Conservation (phyloP, 2,113 vertebrate genomes). For the Hippolais icterina region DNA sequence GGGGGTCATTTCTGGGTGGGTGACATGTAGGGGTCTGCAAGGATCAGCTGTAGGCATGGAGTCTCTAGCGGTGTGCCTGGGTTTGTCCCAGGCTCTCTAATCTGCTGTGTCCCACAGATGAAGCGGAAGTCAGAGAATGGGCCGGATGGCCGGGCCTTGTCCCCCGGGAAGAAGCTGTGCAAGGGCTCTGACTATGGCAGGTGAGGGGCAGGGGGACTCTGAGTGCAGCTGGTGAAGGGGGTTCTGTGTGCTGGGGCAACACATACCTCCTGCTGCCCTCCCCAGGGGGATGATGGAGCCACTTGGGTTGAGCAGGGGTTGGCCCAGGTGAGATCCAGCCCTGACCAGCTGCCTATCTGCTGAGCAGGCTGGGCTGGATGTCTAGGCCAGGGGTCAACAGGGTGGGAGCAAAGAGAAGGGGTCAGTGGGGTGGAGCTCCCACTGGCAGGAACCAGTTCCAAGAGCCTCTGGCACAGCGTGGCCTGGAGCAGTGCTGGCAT, state of each 20-base stretch:
- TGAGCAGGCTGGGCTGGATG: neutral
- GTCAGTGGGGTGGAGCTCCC: neutral
- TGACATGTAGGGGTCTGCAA: neutral
- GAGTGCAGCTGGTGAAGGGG: neutral
- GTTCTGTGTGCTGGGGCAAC: neutral
- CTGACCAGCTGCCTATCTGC: neutral
- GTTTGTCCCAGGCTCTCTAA: neutral
- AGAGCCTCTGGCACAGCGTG: neutral
- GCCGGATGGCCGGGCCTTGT: constrained; percentile 34
- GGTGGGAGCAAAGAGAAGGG: neutral
- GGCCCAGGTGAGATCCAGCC: neutral
- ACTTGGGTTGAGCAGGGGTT: neutral
- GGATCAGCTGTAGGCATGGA: neutral
- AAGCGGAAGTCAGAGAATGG: constrained; percentile 63
- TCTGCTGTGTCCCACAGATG: constrained; percentile 31
- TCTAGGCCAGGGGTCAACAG: neutral
- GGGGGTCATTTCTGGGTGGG: neutral
- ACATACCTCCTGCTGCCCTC: neutral
- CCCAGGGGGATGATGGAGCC: neutral
- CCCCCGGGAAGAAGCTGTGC: constrained; percentile 68
- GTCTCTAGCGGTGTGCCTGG: neutral
- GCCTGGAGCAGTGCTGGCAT: neutral
- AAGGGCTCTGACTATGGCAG: constrained; percentile 54
- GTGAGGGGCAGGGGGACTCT: neutral
- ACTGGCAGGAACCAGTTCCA: rapidly evolving